Base-by-base conservation (phyloP, 2,888 invertebrate species). In the Rosalia funebris region DNA sequence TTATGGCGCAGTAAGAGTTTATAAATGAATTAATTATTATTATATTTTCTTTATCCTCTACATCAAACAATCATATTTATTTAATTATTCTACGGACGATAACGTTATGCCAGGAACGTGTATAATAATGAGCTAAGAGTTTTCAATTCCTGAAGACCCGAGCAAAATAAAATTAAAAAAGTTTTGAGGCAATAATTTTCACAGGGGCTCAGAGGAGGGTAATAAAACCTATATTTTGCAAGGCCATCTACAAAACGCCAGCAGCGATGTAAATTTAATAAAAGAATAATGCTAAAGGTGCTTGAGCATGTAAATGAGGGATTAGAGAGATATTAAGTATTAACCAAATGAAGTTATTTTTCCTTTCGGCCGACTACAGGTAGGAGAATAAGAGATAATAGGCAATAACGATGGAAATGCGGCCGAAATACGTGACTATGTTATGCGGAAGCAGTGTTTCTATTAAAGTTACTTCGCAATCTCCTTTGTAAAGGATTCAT, bases 391-490 rank as follows among this genome's bases (percentile, higher is more conserved):
- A 70, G 66, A 73, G 73, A 74, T 74, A 74, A 74, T 73, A 73
- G 71, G 71, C 71, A 73, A 74, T 74, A 74, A 74, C 73, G 71
- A 73, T 74, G 74, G 72, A 74, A 74, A 74, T 72, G 73, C 66
- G 70, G 70, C 63, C 65, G 68, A 69, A 67, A 69, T 71, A 71
- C 72, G 72, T 72, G 72, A 71, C 69, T 70, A 57, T 55, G 46
- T 37, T 50, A 57, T 42, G 53, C 60, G 63, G 56, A 60, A 55
- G 65, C 57, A 52, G 46, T 62, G 61, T 57, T 60, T 57, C 62
- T 60, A 65, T 62, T 62, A 62, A 62, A 53, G 39, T 39, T 50
- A 11, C 50, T 12, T 15, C 7, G 32, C 25, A 45, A 45, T 14
- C 45, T 46, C 45, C 14, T 46, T 46, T 34, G 11, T 11, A 17